Evolutionary conservation across 2,113 vertebrate genomes (phyloP).

Genomic region (Myotis yumanensis): DNA sequence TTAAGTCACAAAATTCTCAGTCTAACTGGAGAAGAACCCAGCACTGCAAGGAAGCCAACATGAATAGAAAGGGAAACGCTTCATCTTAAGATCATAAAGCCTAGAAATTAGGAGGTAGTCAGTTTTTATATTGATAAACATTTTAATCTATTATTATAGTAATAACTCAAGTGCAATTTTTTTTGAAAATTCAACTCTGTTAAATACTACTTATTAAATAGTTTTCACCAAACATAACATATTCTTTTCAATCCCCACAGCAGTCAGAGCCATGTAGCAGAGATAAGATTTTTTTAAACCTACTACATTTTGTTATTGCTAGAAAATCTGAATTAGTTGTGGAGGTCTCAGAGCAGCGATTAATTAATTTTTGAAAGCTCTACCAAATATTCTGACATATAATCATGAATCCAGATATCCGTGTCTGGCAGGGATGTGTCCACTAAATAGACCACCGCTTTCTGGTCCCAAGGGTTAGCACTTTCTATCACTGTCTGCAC

Average conservation of each 20-base stretch:
- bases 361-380: slow-evolving; percentile 84
- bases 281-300: slow-evolving; percentile 74
- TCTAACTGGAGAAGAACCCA: neutral
- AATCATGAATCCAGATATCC: slow-evolving; percentile 94
- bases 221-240: slow-evolving; percentile 78
- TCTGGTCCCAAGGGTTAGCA: slow-evolving; percentile 86
- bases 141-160: slow-evolving; percentile 82
- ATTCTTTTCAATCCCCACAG: slow-evolving; percentile 74
- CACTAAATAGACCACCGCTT: slow-evolving; percentile 90
- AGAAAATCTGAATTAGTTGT: slow-evolving; percentile 72
- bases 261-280: slow-evolving; percentile 78
- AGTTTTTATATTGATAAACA: slow-evolving; percentile 83
- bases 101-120: slow-evolving; percentile 30
- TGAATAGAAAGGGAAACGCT: neutral
- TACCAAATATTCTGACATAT: slow-evolving; percentile 88
- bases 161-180: slow-evolving; percentile 84
- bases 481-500: slow-evolving; percentile 88
- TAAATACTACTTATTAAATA: slow-evolving; percentile 84
- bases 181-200: slow-evolving; percentile 82
- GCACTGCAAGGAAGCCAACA: neutral
- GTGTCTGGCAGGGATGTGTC: slow-evolving; percentile 89
- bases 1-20: neutral
- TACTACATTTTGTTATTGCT: slow-evolving; percentile 82
- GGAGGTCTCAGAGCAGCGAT: slow-evolving; percentile 71
- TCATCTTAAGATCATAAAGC: slow-evolving; percentile 7